These are phyloP conservation scores for Serripes groenlandicus DNA, from an alignment of 2,888 invertebrate genomes.

Conservation along the genomic window DNA sequence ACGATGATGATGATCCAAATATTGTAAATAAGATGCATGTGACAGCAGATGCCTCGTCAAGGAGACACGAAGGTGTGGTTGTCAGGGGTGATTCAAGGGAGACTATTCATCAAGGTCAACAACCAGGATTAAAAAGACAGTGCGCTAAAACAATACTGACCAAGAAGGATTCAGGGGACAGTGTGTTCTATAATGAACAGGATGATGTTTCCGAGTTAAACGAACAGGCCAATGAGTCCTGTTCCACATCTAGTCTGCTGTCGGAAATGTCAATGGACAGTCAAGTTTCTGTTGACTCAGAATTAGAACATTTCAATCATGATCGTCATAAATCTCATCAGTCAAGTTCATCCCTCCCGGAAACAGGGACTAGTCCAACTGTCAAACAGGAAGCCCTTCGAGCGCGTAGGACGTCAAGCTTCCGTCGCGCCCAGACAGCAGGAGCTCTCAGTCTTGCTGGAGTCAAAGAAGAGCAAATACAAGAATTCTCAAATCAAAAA, in stretches of 20 bases:
- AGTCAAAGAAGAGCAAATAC: constrained; percentile 23
- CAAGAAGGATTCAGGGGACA: constrained; percentile 47
- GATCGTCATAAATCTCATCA: constrained; percentile 26
- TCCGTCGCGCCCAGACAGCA: constrained; percentile 67
- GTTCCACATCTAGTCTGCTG: constrained; percentile 48
- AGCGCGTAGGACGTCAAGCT: constrained; percentile 70
- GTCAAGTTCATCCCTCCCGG: constrained; percentile 64
- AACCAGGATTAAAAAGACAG: constrained; percentile 55
- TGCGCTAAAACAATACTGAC: constrained; percentile 48
- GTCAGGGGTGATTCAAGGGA: constrained; percentile 43
- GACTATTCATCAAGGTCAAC: constrained; percentile 27
- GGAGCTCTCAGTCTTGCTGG: constrained; percentile 45
- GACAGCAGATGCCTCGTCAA: constrained; percentile 7
- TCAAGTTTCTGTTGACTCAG: constrained; percentile 46
- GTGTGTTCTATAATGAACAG: constrained; percentile 50
- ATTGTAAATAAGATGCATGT: constrained; percentile 46
- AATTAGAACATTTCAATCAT: constrained; percentile 45
- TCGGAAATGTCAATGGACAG: constrained; percentile 55
- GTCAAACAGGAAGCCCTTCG: constrained; percentile 58
- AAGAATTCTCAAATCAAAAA: constrained; percentile 34
- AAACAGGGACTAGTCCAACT: constrained; percentile 47
- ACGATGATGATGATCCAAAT: constrained; percentile 10
- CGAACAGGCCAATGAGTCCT: constrained; percentile 18
- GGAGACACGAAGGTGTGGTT: not conserved
- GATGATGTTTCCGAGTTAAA: constrained; percentile 35